Evolutionary conservation across 1,140 invertebrate species (phyloP), one percentile per base, ranked within the genome.

Genomic region (Dreissena polymorpha): DNA sequence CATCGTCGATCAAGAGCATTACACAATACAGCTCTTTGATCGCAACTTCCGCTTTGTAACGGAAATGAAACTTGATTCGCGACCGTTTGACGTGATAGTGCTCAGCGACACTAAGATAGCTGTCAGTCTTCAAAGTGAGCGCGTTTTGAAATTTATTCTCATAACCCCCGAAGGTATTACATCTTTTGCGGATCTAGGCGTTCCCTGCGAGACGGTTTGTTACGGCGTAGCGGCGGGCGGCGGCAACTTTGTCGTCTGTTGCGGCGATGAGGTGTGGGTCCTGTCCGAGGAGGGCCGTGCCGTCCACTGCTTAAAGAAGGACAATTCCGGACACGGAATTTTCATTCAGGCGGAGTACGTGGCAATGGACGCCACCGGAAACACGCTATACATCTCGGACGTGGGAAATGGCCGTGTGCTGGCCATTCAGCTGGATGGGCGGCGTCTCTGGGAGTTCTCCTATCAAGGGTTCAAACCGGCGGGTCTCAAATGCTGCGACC

Each of bases 291-390:
- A 83, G 25, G 81, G 81, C 50, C 64, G 74, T 3, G 73, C 69
- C 21, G 57, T 76, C 12, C 69, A 75, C 63, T 23, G 73, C 14
- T 60, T 83, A 29, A 83, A 83, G 50, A 55, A 67, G 10, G 72
- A 77, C 65, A 63, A 69, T 39, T 14, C 27, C 14, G 81, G 81
- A 39, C 74, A 70, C n/a, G 16, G 25, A 0, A 21, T 83, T 10
- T 83, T 83, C 25, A 29, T 76, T 21, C 73, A 83, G 68, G 81
- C 81, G 8, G 81, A 83, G 51, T 83, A 83, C 60, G 72, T 83
- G 10, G 13, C 71, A 18, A 27, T 71, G 21, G 72, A 83, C 39
- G 21, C 21, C 3, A 63, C 27, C n/a, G 68, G 81, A 49, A 77
- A 55, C 25, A 25, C 69, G 5, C 53, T 83, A 0, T 83, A 60